Conservation (phyloP, 35 echinoderm and acorn worm species). For the Hemicentrotus pulcherrimus region DNA sequence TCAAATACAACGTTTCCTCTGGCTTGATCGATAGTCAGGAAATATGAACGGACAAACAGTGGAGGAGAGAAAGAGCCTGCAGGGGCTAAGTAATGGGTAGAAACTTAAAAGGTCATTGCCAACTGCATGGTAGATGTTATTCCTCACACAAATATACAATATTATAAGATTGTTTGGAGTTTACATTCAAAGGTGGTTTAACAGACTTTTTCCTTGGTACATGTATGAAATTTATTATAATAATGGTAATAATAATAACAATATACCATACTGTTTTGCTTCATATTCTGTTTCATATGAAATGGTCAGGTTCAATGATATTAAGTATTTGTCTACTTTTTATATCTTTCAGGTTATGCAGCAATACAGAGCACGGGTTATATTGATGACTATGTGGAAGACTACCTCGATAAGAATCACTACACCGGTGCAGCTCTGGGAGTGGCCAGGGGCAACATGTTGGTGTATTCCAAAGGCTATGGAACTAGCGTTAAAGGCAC, state of each 20-base stretch:
- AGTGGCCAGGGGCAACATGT: slow-evolving; percentile 54
- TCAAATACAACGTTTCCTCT: slow-evolving; percentile 2
- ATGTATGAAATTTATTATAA: no score
- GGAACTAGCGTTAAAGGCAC: slow-evolving; percentile 55
- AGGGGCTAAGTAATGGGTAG: neutral
- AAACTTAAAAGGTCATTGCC: neutral
- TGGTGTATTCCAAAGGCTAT: slow-evolving; percentile 85
- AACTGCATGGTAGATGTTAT: neutral
- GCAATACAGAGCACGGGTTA: slow-evolving; percentile 42
- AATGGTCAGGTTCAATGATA: no score
- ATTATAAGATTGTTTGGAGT: neutral
- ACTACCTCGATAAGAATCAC: slow-evolving; percentile 77
- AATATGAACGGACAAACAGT: neutral
- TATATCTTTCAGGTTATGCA: slow-evolving; percentile 62
- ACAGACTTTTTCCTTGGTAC: neutral
- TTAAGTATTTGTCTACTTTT: slow-evolving; percentile 45
- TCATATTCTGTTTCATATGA: no score
- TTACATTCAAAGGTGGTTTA: neutral
- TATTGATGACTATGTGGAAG: slow-evolving; percentile 61
- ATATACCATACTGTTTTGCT: no score
- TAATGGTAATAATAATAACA: no score
- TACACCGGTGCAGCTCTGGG: slow-evolving; percentile 86
- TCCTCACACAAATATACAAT: neutral
- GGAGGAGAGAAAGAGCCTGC: neutral
- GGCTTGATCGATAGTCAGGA: neutral